Base-by-base conservation (phyloP, 2,797 vertebrate species). In the Leucoraja ocellata region DNA sequence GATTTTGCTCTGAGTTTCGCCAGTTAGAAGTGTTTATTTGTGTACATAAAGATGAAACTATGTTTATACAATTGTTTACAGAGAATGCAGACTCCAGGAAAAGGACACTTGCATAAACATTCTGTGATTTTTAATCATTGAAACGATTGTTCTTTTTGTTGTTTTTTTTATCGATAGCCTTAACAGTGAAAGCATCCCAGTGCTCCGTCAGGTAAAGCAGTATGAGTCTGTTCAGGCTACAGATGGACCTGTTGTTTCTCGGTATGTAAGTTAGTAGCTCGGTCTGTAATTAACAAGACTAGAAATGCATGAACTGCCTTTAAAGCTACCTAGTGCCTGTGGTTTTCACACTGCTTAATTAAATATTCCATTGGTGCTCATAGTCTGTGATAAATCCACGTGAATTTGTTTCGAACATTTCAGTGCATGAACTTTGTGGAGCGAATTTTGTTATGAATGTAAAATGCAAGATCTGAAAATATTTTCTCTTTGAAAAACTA, bases 261-360 rank as follows among this genome's bases (percentile, higher is more conserved):
- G 90, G 90, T 92, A 92, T 9, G 88, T 91, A 91, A 74, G 16
- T 21, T 25, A 91, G 65, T 91, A 65, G 36, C 68, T 91, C 16
- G 39, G 10, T 68, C 61, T 88, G 84, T 68, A 63, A 18, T 92
- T 74, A 76, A 91, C 32, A 74, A 76, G 39, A 54, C 28, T 54
- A 76, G 4, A 46, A 39, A 91, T 74, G 90, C 90, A 91, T 58
- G 68, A 74, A 73, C 23, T 36, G 39, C 68, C 71, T n/a, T 32
- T 32, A 10, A 63, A 88, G 36, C 21, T 92, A 46, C 71, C 28
- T 76, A 54, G 68, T 25, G 81, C 9, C 81, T 58, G 39, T 25
- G 1, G 21, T 58, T 76, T 74, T 28, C 14, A 54, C 39, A 74
- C 21, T 54, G 68, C 28, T 68, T 39, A 71, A 23, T 88, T 58